Conservation (phyloP, 2,113 vertebrate genomes). For the Xerus inauris region DNA sequence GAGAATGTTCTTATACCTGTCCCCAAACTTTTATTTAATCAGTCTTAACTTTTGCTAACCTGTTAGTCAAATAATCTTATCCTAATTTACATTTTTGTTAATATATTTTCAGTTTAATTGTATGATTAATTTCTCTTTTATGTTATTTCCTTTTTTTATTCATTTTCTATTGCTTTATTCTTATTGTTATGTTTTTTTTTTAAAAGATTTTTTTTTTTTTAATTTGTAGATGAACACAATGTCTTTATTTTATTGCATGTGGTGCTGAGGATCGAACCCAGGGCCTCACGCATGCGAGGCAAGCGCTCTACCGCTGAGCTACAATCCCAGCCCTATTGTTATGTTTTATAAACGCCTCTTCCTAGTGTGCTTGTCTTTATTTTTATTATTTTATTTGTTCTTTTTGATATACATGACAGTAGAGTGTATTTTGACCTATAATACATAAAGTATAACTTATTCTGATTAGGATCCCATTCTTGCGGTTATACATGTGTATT, state of each 20-base stretch:
- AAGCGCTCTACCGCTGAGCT: too few relatives aligned
- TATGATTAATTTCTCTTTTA: neutral
- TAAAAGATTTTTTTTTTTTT: neutral
- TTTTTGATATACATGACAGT: too few relatives aligned
- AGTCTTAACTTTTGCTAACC: neutral
- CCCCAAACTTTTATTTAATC: neutral
- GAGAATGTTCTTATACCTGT: neutral
- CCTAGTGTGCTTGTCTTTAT: too few relatives aligned
- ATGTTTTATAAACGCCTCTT: too few relatives aligned
- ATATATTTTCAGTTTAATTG: neutral
- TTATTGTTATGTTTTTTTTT: constrained; percentile 26
- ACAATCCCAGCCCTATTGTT: too few relatives aligned
- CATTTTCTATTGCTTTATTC: constrained; percentile 21
- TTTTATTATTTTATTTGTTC: neutral
- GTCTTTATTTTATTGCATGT: too few relatives aligned
- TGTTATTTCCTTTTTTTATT: neutral
- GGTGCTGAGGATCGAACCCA: too few relatives aligned
- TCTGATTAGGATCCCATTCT: too few relatives aligned
- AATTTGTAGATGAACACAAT: neutral
- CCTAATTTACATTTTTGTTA: neutral
- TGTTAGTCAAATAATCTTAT: neutral
- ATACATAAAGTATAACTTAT: too few relatives aligned
- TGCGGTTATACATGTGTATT: too few relatives aligned
- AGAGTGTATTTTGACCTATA: too few relatives aligned
- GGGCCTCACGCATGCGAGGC: too few relatives aligned